Conservation (phyloP, 2,888 invertebrate genomes). For the Entomobrya proxima region DNA sequence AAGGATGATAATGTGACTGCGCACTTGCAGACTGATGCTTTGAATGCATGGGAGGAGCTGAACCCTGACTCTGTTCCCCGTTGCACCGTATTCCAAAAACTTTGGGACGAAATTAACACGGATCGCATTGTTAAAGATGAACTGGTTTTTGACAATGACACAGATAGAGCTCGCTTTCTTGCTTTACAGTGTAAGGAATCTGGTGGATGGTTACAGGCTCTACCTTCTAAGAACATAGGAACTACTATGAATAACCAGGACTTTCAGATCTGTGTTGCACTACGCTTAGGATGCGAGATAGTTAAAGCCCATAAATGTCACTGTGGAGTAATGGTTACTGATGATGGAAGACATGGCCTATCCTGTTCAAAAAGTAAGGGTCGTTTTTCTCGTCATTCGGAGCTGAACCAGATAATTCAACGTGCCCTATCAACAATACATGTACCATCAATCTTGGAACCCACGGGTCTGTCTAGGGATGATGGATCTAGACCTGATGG, state of each 20-base stretch:
- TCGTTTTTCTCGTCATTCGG: background rate
- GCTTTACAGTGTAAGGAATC: background rate
- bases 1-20: background rate
- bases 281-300: background rate
- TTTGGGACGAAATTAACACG: background rate
- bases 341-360: slow-evolving; percentile 25
- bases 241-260: background rate
- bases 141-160: background rate
- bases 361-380: background rate
- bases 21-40: background rate
- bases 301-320: background rate
- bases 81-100: background rate
- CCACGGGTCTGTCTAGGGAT: background rate
- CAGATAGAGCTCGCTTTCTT: background rate
- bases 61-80: background rate
- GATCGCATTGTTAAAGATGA: background rate
- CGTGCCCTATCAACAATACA: background rate
- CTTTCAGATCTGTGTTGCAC: slow-evolving; percentile 3
- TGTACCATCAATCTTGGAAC: background rate
- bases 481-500: slow-evolving; percentile 41
- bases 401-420: background rate
- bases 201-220: slow-evolving; percentile 1
- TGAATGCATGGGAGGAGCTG: background rate
- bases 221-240: slow-evolving; percentile 36
- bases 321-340: slow-evolving; percentile 17